Evolutionary conservation across 1,140 invertebrate species (phyloP).

Genomic region (Anoplophora glabripennis): DNA sequence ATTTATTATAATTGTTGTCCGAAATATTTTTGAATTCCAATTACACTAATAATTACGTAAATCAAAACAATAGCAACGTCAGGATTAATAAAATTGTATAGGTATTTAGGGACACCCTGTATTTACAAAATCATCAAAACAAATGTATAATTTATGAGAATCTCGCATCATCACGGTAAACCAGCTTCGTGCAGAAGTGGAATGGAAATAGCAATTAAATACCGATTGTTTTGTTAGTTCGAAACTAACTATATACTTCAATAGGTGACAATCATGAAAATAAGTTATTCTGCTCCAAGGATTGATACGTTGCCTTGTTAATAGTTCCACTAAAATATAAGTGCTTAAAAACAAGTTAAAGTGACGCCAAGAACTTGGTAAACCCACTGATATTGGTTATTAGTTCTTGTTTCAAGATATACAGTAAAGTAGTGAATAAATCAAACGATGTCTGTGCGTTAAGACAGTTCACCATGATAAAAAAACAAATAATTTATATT

Average conservation of each 20-base stretch:
- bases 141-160: slow-evolving; percentile 15
- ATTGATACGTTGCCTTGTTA: neutral
- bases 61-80: too few species aligned
- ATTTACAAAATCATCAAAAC: neutral
- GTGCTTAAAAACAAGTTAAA: slow-evolving; percentile 14
- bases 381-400: slow-evolving; percentile 19
- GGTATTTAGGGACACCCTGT: neutral
- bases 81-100: neutral
- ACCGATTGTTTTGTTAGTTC: neutral
- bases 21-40: too few species aligned
- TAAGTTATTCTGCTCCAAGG: neutral
- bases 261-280: neutral
- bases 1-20: too few species aligned
- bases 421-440: slow-evolving; percentile 15
- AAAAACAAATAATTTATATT: slow-evolving; percentile 11
- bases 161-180: slow-evolving; percentile 7
- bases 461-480: slow-evolving; percentile 16
- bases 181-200: neutral
- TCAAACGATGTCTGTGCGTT: slow-evolving; percentile 21
- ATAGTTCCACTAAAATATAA: neutral
- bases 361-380: slow-evolving; percentile 24
- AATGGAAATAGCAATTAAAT: neutral
- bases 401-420: slow-evolving; percentile 18
- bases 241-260: neutral
- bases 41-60: too few species aligned